A percentile compares a stretch with the other conserved stretches of the same genome.
Evolutionary conservation across 2,888 invertebrate genomes (phyloP).

Genomic region (Alentia gelatinosa): DNA sequence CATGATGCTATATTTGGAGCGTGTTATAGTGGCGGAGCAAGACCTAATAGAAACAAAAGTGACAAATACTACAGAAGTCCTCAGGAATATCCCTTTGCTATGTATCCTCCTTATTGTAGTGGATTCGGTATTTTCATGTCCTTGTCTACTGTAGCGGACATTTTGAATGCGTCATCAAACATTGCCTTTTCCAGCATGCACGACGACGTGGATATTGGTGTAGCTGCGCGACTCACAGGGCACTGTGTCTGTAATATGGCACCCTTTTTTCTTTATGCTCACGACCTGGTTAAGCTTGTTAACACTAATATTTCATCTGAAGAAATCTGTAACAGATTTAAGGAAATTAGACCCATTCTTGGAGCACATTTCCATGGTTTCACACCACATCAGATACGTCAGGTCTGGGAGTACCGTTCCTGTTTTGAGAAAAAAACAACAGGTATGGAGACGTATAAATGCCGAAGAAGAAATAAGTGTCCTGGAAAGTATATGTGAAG

Average conservation of each 20-base stretch:
- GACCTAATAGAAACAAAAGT: not conserved
- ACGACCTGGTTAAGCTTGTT: not conserved
- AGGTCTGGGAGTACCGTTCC: not conserved
- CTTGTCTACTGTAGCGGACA: not conserved
- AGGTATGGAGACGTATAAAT: not conserved
- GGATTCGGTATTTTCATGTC: not conserved
- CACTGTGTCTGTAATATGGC: not conserved
- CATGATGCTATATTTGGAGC: not conserved
- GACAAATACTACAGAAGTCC: not conserved
- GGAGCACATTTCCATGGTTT: not conserved
- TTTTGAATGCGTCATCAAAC: not conserved
- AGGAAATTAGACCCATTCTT: not conserved
- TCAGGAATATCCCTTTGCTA: not conserved
- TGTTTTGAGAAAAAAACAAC: not conserved
- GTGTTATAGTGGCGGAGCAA: not conserved
- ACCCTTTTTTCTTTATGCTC: not conserved
- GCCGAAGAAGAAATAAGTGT: not conserved
- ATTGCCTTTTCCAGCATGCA: not conserved
- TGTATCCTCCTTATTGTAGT: not conserved
- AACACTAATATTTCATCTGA: not conserved
- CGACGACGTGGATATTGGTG: not conserved
- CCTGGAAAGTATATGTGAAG: too few relatives aligned
- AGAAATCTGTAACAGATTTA: not conserved
- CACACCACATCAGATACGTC: not conserved
- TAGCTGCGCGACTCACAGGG: not conserved